These are phyloP conservation scores for Ochropacha duplaris DNA, from an alignment of 2,888 invertebrate species.

Conservation along the genomic window DNA sequence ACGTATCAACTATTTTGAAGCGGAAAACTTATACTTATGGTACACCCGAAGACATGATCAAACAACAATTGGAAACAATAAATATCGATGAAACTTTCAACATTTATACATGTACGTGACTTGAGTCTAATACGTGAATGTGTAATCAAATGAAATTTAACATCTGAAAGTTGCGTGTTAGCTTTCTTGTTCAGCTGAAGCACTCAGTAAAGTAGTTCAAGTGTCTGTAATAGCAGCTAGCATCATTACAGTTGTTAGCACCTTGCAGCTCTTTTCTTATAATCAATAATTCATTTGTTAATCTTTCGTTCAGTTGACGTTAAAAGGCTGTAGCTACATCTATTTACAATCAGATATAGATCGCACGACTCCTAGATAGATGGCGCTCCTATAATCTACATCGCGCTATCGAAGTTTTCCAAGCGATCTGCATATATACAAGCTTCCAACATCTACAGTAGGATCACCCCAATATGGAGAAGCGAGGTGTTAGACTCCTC, in stretches of 20 bases:
- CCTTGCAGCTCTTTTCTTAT: neutral
- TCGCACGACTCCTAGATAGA: no score
- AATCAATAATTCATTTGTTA: no score
- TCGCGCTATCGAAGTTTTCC: no score
- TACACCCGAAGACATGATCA: neutral
- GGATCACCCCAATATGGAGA: no score
- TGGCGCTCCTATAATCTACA: no score
- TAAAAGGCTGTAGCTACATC: neutral
- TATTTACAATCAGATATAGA: neutral
- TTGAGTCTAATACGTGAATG: neutral
- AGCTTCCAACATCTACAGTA: no score
- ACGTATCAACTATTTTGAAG: neutral
- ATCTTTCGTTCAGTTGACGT: no score
- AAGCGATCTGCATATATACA: no score
- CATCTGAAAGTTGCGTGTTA: neutral
- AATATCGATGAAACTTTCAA: conserved; percentile 4
- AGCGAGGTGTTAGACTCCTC: no score
- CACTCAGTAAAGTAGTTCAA: no score
- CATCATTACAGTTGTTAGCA: neutral
- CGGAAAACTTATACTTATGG: neutral
- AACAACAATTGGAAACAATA: conserved; percentile 5
- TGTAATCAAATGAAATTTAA: neutral
- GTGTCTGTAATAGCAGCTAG: neutral
- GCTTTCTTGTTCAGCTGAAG: neutral
- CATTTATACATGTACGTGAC: neutral